Conservation (phyloP, 2,797 vertebrate species). For the Lacerta bilineata region DNA sequence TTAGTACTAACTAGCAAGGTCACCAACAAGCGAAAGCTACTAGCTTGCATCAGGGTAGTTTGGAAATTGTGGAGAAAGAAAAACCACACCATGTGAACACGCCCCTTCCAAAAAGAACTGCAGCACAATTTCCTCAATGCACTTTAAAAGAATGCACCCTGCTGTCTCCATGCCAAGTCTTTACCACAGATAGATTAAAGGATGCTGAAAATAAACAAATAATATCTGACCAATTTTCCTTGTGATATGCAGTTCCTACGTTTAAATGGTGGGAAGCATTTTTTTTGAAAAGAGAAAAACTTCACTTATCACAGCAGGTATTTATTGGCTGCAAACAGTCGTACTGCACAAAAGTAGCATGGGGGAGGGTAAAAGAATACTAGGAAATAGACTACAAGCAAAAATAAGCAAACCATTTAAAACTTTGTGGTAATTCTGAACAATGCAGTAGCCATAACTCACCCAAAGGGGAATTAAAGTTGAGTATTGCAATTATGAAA, state of each 20-base stretch:
- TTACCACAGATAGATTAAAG: background rate
- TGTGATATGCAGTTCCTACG: background rate
- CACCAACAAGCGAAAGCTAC: background rate
- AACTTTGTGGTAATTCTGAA: background rate
- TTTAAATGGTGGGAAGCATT: background rate
- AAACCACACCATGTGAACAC: background rate
- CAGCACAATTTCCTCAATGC: background rate
- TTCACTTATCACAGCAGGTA: slow-evolving; percentile 9
- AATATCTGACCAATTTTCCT: background rate
- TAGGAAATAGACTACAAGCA: background rate
- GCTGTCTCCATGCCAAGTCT: background rate
- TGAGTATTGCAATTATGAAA: background rate
- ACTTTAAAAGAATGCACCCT: background rate
- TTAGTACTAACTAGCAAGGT: background rate
- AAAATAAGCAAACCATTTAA: background rate
- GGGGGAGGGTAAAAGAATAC: background rate
- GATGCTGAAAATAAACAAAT: background rate
- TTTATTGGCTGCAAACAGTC: background rate
- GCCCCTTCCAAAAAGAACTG: background rate
- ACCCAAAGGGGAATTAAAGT: background rate
- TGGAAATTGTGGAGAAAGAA: slow-evolving; percentile 5
- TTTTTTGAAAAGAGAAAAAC: background rate
- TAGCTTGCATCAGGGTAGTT: background rate
- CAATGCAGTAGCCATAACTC: background rate
- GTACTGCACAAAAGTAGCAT: background rate